These are phyloP conservation scores for Tetragonula carbonaria DNA, from an alignment of 2,888 invertebrate species.

Conservation along the genomic window DNA sequence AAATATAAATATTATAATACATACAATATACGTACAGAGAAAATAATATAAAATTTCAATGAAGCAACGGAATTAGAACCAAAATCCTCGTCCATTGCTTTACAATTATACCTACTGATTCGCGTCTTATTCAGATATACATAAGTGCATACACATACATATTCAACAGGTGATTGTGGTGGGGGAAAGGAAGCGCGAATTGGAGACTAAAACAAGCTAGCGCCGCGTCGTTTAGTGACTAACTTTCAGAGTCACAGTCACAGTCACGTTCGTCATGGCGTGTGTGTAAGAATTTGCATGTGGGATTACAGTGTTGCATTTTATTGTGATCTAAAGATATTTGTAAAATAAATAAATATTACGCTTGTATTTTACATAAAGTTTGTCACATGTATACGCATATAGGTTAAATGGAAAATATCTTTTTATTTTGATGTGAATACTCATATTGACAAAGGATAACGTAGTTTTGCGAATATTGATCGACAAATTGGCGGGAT, in stretches of 20 bases:
- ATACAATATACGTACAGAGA: background rate
- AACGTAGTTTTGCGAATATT: conserved; percentile 13
- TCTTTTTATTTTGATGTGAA: background rate
- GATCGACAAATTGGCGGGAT: conserved; percentile 17
- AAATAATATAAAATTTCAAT: background rate
- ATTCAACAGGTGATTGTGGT: conserved; percentile 56
- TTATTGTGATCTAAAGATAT: conserved; percentile 10
- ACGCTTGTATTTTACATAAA: background rate
- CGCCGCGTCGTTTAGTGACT: conserved; percentile 26
- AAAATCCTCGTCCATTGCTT: background rate
- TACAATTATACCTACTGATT: background rate
- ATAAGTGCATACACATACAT: conserved; percentile 10
- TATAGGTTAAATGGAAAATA: background rate
- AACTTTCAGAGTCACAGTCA: conserved; percentile 25
- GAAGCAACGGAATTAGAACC: background rate
- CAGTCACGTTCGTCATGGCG: conserved; percentile 24
- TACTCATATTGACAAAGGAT: background rate
- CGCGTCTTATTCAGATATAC: background rate
- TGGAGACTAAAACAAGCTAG: conserved; percentile 35
- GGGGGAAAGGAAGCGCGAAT: conserved; percentile 54
- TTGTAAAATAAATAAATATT: conserved; percentile 2
- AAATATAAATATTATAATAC: too few species aligned
- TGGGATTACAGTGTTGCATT: conserved; percentile 2
- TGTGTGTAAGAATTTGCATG: background rate
- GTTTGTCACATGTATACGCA: background rate